Conservation (phyloP, 2,888 invertebrate species). For the Brachypterus glaber region DNA sequence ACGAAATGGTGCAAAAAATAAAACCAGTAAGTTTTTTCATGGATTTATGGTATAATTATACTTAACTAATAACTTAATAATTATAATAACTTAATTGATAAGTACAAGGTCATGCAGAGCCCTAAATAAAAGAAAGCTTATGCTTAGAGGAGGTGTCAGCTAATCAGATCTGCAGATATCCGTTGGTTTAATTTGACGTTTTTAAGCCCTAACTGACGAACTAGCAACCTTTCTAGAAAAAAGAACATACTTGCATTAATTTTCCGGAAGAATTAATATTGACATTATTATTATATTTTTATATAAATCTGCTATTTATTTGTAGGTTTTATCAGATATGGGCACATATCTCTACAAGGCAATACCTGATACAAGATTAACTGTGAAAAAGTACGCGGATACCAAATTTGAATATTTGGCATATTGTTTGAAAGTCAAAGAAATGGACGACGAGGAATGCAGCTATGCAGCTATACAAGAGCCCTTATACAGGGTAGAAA, state of each 20-base stretch:
- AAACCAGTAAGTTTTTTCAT: conserved; percentile 80
- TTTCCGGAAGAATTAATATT: no score
- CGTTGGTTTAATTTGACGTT: no score
- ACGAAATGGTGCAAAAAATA: conserved; percentile 78
- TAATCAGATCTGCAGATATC: no score
- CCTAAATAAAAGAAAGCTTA: no score
- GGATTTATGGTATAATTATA: background rate
- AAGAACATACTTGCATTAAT: no score
- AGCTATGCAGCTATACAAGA: conserved; percentile 89
- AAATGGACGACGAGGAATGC: conserved; percentile 99
- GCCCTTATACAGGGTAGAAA: conserved; percentile 94
- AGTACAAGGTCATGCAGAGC: no score
- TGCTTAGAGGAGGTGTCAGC: no score
- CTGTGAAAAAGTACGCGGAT: conserved; percentile 96
- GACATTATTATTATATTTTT: no score
- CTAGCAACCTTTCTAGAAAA: no score
- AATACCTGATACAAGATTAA: conserved; percentile 95
- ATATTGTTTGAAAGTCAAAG: conserved; percentile 98
- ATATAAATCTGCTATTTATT: no score
- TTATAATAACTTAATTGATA: no score
- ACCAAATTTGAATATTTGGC: conserved; percentile 98
- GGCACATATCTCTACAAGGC: conserved; percentile 96
- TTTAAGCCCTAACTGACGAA: no score
- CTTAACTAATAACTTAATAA: conserved; percentile 5
- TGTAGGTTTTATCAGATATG: conserved; percentile 80